Evolutionary conservation across 2,113 vertebrate species (phyloP), one percentile per base, ranked within the genome.

Genomic region (Pimephales promelas): DNA sequence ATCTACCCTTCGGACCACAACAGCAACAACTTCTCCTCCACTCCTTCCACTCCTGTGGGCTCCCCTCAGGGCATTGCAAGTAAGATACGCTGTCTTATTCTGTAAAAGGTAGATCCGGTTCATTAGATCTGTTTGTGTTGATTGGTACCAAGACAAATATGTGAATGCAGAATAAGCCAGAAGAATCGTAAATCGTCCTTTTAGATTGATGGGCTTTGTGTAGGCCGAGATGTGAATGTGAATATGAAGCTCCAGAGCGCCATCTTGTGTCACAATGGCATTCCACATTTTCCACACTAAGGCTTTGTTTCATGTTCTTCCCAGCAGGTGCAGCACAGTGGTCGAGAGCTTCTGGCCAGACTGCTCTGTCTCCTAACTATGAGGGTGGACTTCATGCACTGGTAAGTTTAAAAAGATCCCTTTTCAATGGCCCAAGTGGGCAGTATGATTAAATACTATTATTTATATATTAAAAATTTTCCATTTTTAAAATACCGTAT

Each of bases 1-100:
- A 99, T 99, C 92, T 99, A 99, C 88, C 97, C 98, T 31, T 97
- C 98, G 0, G 98, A 99, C 91, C 98, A 98, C 92, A 97, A 97
- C 89, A 97, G 97, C 95, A 99, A 95, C 95, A 99, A 97, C 93
- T 99, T 99, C 93, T 95, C 97, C 0, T 97, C 98, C 20, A 96
- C 96, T 90, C 97, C 98, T 28, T 98, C 98, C 1, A 98, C 98
- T 64, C 97, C 98, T 0, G 95, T 96, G 52, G 98, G 97, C 78
- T 99, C 98, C 82, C 98, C 98, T 8, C 98, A 99, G 93, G 96
- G 95, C 83, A 96, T 99, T 61, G 91, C 97, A 95, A 97, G 98
- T 99, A 89, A 71, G 31, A 22, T 34, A 7, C 3, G 22, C 36
- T 18, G 14, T 61, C 54, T 71, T 40, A 2, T 24, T 49, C n/a